Evolutionary conservation across 64 coral and sea anemone genomes (phyloP).

Genomic region (Dendronephthya gigantea): DNA sequence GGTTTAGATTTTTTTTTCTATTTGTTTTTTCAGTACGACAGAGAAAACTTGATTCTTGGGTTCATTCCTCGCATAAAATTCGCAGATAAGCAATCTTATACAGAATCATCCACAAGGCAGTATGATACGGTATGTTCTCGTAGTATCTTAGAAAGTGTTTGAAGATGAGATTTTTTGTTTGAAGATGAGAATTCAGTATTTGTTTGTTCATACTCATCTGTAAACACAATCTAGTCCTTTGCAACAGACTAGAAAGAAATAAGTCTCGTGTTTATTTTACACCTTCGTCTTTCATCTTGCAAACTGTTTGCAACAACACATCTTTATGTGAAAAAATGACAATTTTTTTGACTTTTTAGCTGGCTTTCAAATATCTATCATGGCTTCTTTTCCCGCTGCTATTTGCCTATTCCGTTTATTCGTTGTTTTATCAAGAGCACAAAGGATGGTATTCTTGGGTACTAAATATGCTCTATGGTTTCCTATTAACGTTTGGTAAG

Average conservation of each 20-base stretch:
- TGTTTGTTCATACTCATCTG: too few relatives aligned
- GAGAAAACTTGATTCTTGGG: slow-evolving; percentile 61
- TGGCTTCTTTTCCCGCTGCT: slow-evolving; percentile 81
- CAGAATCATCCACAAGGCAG: slow-evolving; percentile 64
- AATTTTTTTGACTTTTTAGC: slow-evolving; percentile 18
- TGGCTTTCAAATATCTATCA: slow-evolving; percentile 95
- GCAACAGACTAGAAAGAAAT: too few relatives aligned
- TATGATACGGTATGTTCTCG: slow-evolving; percentile 66
- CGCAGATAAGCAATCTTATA: slow-evolving; percentile 80
- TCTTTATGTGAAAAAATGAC: too few relatives aligned
- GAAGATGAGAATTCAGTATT: too few relatives aligned
- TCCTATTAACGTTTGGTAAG: slow-evolving; percentile 94
- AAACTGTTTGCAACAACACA: not conserved
- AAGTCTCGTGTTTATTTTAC: too few relatives aligned
- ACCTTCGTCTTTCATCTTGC: too few relatives aligned
- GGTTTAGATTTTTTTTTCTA: not conserved
- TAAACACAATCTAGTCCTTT: too few relatives aligned
- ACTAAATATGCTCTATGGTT: slow-evolving; percentile 90
- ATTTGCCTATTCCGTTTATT: slow-evolving; percentile 71
- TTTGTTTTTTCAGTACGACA: slow-evolving; percentile 53
- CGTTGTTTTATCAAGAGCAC: slow-evolving; percentile 77
- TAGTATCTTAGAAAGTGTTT: not conserved
- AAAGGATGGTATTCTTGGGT: slow-evolving; percentile 99
- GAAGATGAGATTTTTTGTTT: too few relatives aligned
- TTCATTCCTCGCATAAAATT: slow-evolving; percentile 63